phyloP scores from a whole-genome alignment of 2,888 invertebrate species.

The Campopleginae sp. region DNA sequence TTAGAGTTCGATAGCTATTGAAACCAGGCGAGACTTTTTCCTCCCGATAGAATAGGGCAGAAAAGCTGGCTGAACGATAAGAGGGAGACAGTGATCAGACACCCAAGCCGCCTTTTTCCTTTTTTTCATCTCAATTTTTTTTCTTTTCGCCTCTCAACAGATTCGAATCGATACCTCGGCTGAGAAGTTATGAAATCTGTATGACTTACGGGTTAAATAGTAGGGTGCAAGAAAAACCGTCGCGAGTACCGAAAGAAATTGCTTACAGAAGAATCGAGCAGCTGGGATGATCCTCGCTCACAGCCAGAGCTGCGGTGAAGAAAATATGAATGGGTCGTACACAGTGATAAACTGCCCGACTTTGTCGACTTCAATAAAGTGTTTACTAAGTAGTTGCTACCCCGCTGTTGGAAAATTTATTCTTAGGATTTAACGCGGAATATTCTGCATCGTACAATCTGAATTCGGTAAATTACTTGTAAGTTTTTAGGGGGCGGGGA shows the following conservation, averaged over 20 bases:
- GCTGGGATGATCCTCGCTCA: conserved; percentile 35
- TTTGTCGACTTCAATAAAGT: conserved; percentile 34
- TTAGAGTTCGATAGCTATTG: conserved; percentile 35
- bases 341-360: conserved; percentile 12
- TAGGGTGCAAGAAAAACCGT: conserved; percentile 39
- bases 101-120: conserved; percentile 28
- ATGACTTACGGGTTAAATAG: conserved; percentile 70
- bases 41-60: conserved; percentile 21
- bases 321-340: conserved; percentile 42
- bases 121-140: conserved; percentile 59
- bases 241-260: conserved; percentile 18
- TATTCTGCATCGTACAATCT: not conserved
- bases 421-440: not conserved
- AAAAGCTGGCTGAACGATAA: conserved; percentile 56
- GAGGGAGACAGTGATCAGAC: conserved; percentile 33
- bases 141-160: conserved; percentile 56
- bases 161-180: conserved; percentile 42
- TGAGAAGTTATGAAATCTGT: conserved; percentile 68
- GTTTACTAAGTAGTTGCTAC: conserved; percentile 26
- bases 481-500: not conserved
- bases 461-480: conserved; percentile 1
- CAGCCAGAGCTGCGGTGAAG: conserved; percentile 5
- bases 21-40: conserved; percentile 42
- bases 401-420: conserved; percentile 19
- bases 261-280: conserved; percentile 43